These are phyloP conservation scores for Ahaetulla prasina DNA, from an alignment of 2,113 vertebrate species.

Conservation along the genomic window DNA sequence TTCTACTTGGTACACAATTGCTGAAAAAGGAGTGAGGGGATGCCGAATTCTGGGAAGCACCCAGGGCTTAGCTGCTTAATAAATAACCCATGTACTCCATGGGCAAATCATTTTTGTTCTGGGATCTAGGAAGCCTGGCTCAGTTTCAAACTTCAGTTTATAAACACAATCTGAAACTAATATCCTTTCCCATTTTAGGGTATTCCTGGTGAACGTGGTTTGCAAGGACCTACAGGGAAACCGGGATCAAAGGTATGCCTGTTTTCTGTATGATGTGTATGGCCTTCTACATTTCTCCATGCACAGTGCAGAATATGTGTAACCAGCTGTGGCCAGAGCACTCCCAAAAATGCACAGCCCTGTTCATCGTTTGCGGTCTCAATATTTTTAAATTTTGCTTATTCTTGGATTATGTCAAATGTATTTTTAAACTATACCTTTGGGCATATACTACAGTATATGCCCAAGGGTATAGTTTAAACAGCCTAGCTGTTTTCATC, in stretches of 20 bases:
- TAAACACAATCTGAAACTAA: not conserved
- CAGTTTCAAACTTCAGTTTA: not conserved
- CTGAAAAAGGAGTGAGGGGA: not conserved
- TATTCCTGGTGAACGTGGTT: slow-evolving; percentile 77
- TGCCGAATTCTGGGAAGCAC: not conserved
- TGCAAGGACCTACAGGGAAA: slow-evolving; percentile 80
- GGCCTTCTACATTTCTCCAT: not conserved
- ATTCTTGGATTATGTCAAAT: not conserved
- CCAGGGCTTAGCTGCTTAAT: not conserved
- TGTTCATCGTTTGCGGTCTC: not conserved
- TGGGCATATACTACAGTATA: not conserved
- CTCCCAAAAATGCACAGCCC: too few species aligned
- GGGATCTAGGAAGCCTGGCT: not conserved
- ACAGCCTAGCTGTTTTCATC: not conserved
- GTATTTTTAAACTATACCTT: not conserved
- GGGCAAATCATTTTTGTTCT: too few species aligned
- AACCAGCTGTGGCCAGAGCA: too few species aligned
- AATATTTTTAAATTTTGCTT: not conserved
- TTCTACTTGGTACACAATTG: not conserved
- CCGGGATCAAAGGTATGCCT: slow-evolving; percentile 80
- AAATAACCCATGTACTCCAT: not conserved
- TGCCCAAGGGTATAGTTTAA: too few species aligned
- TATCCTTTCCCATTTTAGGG: slow-evolving; percentile 61
- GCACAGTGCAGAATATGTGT: not conserved
- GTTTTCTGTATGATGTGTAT: not conserved